These are phyloP conservation scores for Crypturellus undulatus DNA, from an alignment of 2,113 vertebrate species.

Conservation along the genomic window DNA sequence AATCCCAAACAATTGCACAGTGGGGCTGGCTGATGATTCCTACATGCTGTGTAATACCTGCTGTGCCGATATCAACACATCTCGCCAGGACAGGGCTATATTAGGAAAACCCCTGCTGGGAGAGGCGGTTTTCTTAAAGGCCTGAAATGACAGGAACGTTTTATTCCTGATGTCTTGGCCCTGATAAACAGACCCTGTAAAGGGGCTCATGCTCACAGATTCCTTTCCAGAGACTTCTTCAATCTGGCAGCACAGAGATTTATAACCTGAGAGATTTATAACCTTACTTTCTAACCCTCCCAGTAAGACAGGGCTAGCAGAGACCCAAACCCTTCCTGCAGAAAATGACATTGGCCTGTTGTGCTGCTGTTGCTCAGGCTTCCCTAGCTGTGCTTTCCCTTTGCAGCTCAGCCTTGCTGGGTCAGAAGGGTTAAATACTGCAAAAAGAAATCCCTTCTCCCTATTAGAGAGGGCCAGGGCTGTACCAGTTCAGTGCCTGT, in stretches of 20 bases:
- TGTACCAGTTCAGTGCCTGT: neutral
- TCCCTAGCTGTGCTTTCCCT: neutral
- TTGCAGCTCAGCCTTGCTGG: neutral
- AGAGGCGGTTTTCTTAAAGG: neutral
- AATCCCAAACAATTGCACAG: constrained; percentile 47
- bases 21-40: constrained; percentile 30
- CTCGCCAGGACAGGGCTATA: constrained; percentile 29
- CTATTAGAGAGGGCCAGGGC: neutral
- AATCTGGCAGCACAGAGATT: neutral
- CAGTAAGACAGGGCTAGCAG: neutral
- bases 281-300: neutral
- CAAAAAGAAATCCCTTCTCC: constrained; percentile 11
- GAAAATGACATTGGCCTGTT: neutral
- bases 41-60: constrained; percentile 59
- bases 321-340: constrained; percentile 1
- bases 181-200: constrained; percentile 8
- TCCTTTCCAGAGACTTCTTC: neutral
- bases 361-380: constrained; percentile 4
- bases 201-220: neutral
- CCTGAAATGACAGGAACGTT: neutral
- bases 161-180: neutral
- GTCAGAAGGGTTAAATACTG: constrained; percentile 48
- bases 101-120: constrained; percentile 45
- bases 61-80: constrained; percentile 50
- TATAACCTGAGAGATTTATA: neutral